Conservation (phyloP, 2,888 invertebrate species). For the Macrosiphum euphorbiae region DNA sequence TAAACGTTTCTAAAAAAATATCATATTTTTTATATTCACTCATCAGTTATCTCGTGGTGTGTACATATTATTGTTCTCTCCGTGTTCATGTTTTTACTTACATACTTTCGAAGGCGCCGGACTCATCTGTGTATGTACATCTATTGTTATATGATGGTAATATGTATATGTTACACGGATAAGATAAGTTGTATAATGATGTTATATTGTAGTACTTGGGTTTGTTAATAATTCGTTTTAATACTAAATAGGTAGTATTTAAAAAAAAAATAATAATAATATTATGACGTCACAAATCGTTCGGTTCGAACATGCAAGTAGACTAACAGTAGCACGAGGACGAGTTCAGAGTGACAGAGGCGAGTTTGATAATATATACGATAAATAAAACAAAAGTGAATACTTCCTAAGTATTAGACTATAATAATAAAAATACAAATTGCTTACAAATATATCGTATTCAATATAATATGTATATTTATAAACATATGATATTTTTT, state of each 20-base stretch:
- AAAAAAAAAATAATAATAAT: slow-evolving; percentile 14
- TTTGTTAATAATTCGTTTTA: background rate
- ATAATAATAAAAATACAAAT: slow-evolving; percentile 29
- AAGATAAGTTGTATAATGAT: background rate
- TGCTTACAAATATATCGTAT: background rate
- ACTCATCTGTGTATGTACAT: slow-evolving; percentile 40
- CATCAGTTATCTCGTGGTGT: background rate
- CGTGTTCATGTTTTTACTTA: slow-evolving; percentile 49
- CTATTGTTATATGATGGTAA: background rate
- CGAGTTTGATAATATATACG: slow-evolving; percentile 16
- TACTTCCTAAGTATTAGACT: slow-evolving; percentile 30
- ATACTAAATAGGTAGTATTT: slow-evolving; percentile 13
- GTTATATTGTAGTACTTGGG: background rate
- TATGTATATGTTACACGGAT: slow-evolving; percentile 14
- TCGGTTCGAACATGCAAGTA: slow-evolving; percentile 54
- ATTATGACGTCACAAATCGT: slow-evolving; percentile 46
- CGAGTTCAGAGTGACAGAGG: slow-evolving; percentile 62
- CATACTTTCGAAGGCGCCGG: slow-evolving; percentile 61
- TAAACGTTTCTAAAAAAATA: background rate
- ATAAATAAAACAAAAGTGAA: slow-evolving; percentile 5
- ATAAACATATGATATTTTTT: background rate
- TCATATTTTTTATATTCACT: too few relatives aligned
- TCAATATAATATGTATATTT: background rate
- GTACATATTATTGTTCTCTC: background rate
- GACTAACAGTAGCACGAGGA: slow-evolving; percentile 49